Evolutionary conservation across 2,888 invertebrate species (phyloP), one percentile per base, ranked within the genome.

Genomic region (Dorcus parallelipipedus): DNA sequence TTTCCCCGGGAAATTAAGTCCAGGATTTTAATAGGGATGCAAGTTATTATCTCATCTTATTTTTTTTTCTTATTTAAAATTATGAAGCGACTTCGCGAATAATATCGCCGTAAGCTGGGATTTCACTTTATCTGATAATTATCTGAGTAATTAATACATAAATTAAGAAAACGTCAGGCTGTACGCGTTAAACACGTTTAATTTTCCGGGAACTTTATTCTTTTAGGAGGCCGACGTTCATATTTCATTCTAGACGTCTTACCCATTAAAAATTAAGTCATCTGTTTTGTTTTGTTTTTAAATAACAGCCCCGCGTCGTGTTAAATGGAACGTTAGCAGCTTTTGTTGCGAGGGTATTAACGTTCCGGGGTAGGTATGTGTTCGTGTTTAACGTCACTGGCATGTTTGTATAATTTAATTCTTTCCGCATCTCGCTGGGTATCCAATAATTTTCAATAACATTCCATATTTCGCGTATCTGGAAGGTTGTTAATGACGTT

Each of bases 391-490:
- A 17, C 10, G 14, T 42, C 42, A 7, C 42, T 17, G 42, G 10
- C 42, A 42, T 42, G 10, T 42, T 33, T 33, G 26, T 2, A 33
- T 33, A 33, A 42, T 14, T 42, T 14, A 42, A 17, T 42, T 42
- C 10, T 42, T 42, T 42, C 42, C 42, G 42, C 52, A 26, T 17
- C 10, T 14, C 42, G 42, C 42, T 7, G 10, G 42, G 42, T 14
- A 10, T 17, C 26, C 26, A 33, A 47, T 26, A 56, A 56, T 51
- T 56, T 49, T 51, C 56, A 50, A 56, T 51, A 51, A 38, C 45
- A 56, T 56, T 56, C 51, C 56, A 56, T 56, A 56, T 56, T 56
- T 56, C 38, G 56, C 14, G 26, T 40, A 23, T n/a, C 49, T 42
- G 9, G 42, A 17, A 50, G 50, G 33, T 42, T 50, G 50, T 55